Evolutionary conservation across 1,140 invertebrate species (phyloP).

Genomic region (Platyura marginata): DNA sequence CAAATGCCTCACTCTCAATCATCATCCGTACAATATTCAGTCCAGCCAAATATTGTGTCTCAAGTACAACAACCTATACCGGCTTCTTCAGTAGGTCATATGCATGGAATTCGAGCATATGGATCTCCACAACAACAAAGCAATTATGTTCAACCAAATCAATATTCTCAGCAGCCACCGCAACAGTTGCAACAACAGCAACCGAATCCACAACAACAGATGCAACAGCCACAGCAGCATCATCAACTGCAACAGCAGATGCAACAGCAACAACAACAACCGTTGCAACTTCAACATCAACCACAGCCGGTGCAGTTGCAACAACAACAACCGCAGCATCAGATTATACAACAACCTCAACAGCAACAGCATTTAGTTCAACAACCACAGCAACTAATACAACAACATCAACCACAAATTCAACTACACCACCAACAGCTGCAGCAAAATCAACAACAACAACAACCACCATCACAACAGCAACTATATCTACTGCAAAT

Average conservation of each 20-base stretch:
- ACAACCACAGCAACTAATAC: constrained; percentile 7
- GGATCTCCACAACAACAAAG: no score
- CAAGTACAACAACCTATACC: no score
- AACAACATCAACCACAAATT: constrained; percentile 6
- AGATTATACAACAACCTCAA: constrained; percentile 3
- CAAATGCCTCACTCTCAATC: not conserved
- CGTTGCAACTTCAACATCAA: constrained; percentile 8
- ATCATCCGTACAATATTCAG: no score
- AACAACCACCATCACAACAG: constrained; percentile 1
- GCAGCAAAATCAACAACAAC: constrained; percentile 5
- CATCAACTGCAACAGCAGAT: constrained; percentile 15
- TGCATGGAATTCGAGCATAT: no score
- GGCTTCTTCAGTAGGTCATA: no score
- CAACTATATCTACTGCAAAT: constrained; percentile 13
- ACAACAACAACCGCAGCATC: constrained; percentile 4
- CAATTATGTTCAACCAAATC: constrained; percentile 11
- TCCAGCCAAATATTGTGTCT: no score
- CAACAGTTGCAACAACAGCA: constrained; percentile 3
- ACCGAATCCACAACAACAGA: not conserved
- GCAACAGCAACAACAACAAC: constrained; percentile 5
- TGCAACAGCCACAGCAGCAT: constrained; percentile 10
- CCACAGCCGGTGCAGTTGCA: constrained; percentile 6
- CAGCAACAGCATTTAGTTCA: constrained; percentile 6
- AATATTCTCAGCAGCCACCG: constrained; percentile 10
- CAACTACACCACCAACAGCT: constrained; percentile 3